Base-by-base conservation (phyloP, 2,113 vertebrate species). In the Tupaia chinensis region DNA sequence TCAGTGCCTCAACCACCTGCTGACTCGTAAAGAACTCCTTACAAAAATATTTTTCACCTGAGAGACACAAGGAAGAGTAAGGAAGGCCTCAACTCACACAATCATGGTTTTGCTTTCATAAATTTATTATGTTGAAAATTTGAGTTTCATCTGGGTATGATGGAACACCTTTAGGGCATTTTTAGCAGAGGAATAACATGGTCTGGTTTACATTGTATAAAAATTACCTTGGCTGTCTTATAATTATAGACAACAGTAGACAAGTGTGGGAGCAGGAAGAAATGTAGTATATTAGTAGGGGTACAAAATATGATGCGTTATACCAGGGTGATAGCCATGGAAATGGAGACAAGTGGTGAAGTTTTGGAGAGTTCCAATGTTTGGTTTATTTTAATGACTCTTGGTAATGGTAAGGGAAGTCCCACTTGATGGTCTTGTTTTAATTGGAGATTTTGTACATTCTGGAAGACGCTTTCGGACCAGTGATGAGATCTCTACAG, bases 371-470 rank as follows among this genome's bases (percentile, higher is more conserved):
- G 27, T 77, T 56, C 56, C 23, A 61, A 6, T 25, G 29, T 92
- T 87, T 96, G 7, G 8, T 68, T 91, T 89, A 19, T 60, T 90
- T 77, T 94, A 87, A n/a, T 79, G 16, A 68, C 56, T 63, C 14
- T 53, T 69, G 72, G 60, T 74, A 12, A 34, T 44, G 56, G 17
- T 13, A 89, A 54, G 4, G 34, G 2, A 9, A 23, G 87, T 93
- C 99, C 99, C 98, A 99, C 96, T 99, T 99, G 98, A 99, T 99
- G 98, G 99, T 91, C 98, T 99, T 99, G 95, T 98, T 98, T 96
- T 98, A 98, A 98, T 97, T 98, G 97, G 99, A 97, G 74, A 98
- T 3, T 97, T 99, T 99, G 56, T 53, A 99, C 98, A 12, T 99
- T 98, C 96, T 99, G 98, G 95, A 99, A 99, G 0, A 99, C 98